Base-by-base conservation (phyloP, 2,888 invertebrate genomes). In the Dryobota labecula region DNA sequence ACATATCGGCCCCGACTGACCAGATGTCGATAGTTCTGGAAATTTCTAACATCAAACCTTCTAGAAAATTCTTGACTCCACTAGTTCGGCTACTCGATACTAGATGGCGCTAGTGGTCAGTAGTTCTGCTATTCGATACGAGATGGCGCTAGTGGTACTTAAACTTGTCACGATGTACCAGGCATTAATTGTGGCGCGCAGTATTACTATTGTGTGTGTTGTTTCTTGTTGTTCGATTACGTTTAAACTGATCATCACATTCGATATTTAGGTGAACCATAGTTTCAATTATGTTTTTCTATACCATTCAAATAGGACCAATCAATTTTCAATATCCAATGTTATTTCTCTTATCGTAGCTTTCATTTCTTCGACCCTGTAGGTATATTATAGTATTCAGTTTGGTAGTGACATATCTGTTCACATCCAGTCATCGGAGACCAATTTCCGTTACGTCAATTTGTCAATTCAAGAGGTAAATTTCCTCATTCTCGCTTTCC, bases 361-460 rank as follows among this genome's bases (percentile, higher is more conserved):
- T 2, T 47, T 30, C 7, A 4, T 54, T 61, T 38, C 15, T 38
- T 36, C 11, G n/a, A 51, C 2, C 24, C 3, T 33, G 27, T 45
- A 36, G n/a, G 36, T 51, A n/a, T n/a, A 27, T 43, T 56, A 5
- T 13, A 51, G 1, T 38, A 20, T 43, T 57, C 20, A 1, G 9
- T 64, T 53, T 62, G 56, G n/a, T 47, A 71, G 33, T 65, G 65
- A 62, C 61, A 62, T 62, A 62, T 57, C 51, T 62, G 47, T 62
- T 54, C 30, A 45, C n/a, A 57, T 53, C 51, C 36, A 78, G 61
- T 65, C 67, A 38, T 53, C 30, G 43, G 47, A 36, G 27, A 15
- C 41, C 61, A 73, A 73, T 78, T 73, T 73, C 74, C 68, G 57
- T 47, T 20, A 60, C 47, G 61, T 57, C 73, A 77, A 76, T 71